These are phyloP conservation scores for Neodiprion lecontei DNA, from an alignment of 1,140 invertebrate species.

Conservation along the genomic window DNA sequence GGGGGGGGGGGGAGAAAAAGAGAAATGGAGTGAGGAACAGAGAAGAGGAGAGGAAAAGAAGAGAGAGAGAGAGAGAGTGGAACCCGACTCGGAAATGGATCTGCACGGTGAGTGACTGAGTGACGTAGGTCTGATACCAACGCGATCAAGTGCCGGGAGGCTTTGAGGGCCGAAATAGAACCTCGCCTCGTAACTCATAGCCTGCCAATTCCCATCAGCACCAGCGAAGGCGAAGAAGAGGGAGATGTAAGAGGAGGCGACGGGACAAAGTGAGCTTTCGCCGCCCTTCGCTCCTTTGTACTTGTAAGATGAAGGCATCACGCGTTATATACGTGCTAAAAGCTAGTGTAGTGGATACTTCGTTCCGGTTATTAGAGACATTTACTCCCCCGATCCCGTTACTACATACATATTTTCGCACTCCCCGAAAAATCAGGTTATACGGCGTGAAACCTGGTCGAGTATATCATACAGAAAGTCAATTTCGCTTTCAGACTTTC, in stretches of 20 bases:
- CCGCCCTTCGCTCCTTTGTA: background rate
- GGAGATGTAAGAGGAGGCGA: background rate
- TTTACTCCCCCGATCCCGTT: background rate
- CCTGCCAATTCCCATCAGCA: slow-evolving; percentile 1
- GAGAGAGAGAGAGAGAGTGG: background rate
- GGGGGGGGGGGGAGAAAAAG: too few species aligned
- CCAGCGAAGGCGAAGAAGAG: background rate
- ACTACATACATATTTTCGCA: too few species aligned
- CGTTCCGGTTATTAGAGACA: background rate
- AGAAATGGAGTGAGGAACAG: background rate
- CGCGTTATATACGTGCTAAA: background rate
- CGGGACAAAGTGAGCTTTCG: background rate
- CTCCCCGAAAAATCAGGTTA: too few species aligned
- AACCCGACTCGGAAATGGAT: background rate
- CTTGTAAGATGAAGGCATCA: background rate
- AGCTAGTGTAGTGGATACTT: background rate
- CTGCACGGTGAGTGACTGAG: background rate
- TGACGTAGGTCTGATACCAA: slow-evolving; percentile 1
- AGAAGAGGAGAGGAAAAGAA: background rate
- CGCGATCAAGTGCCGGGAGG: background rate
- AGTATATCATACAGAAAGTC: too few species aligned
- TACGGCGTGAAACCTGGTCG: too few species aligned
- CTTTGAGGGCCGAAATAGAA: background rate
- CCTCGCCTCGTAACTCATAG: background rate
- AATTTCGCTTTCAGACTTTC: too few species aligned